Base-by-base conservation (phyloP, 2,888 invertebrate species). In the Andrena fulva region DNA sequence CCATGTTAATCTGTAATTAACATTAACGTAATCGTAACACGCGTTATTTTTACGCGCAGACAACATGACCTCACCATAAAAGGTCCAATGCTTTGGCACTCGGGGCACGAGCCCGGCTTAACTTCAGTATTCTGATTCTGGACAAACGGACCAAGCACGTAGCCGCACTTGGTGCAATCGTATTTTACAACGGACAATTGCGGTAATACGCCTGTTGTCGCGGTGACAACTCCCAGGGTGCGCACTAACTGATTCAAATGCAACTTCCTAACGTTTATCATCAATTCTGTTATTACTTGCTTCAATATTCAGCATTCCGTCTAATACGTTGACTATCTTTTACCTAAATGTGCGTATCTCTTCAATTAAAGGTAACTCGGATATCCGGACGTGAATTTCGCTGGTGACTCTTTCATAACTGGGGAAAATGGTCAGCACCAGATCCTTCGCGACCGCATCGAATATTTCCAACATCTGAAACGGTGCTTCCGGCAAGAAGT, bases 401-500 rank as follows among this genome's bases (percentile, higher is more conserved):
- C 96, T 96, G 0, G 98, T 97, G 3, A 99, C 99, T 80, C 99
- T 95, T 89, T 98, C 98, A 92, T 99, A 99, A 91, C 98, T 98
- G 0, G 99, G 99, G 92, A 98, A 99, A 94, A 99, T 97, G 78
- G 97, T 97, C 24, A 99, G 94, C 0, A 99, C 99, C 85, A 99
- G 96, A 70, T 97, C 97, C 93, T 97, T 98, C n/a, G 98, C 98
- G 0, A 98, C 98, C 94, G 98, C 97, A 94, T 99, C 98, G 93
- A 99, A 98, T 85, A 99, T 98, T 93, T 97, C 97, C n/a, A 99
- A 94, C 97, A 99, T 98, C 95, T 99, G 99, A 86, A 97, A 96
- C 0, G 99, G 99, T 0, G 99, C 99, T 94, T 99, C 99, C 0
- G 99, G 99, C 68, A 99, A 93, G 94, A 99, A 99, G 94, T 98